phyloP scores from a whole-genome alignment of 2,888 invertebrate genomes.

The Temnothorax unifasciatus region DNA sequence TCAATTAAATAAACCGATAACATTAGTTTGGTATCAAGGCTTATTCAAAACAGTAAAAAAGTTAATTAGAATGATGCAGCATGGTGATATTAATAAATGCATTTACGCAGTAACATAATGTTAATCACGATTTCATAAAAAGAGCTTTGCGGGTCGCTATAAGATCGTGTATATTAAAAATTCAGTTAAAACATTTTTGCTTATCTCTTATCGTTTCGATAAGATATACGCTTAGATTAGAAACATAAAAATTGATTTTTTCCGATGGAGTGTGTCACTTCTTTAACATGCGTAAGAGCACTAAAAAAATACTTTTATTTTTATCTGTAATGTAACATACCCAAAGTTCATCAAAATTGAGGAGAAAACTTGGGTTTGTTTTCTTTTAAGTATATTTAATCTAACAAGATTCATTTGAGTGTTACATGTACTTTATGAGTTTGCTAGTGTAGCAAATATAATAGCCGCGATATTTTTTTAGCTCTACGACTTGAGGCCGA shows the following conservation, averaged over 20 bases:
- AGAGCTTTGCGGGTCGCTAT: not conserved
- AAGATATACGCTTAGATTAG: not conserved
- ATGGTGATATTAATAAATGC: not conserved
- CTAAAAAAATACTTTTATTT: no score
- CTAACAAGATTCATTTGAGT: not conserved
- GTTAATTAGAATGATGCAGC: not conserved
- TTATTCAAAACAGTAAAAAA: not conserved
- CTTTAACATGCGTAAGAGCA: no score
- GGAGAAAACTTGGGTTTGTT: no score
- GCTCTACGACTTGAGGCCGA: not conserved
- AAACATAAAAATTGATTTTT: not conserved
- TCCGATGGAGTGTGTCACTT: not conserved
- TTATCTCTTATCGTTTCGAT: not conserved
- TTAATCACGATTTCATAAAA: not conserved
- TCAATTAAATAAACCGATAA: no score
- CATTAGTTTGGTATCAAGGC: not conserved
- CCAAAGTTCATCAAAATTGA: no score
- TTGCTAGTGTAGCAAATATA: not conserved
- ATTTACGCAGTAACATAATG: not conserved
- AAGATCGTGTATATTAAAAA: not conserved
- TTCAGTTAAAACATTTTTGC: not conserved
- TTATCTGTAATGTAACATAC: no score
- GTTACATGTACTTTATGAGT: not conserved
- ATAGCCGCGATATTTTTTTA: not conserved
- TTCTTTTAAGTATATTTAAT: not conserved